Conservation (phyloP, 2,113 vertebrate genomes). For the Tyto alba region DNA sequence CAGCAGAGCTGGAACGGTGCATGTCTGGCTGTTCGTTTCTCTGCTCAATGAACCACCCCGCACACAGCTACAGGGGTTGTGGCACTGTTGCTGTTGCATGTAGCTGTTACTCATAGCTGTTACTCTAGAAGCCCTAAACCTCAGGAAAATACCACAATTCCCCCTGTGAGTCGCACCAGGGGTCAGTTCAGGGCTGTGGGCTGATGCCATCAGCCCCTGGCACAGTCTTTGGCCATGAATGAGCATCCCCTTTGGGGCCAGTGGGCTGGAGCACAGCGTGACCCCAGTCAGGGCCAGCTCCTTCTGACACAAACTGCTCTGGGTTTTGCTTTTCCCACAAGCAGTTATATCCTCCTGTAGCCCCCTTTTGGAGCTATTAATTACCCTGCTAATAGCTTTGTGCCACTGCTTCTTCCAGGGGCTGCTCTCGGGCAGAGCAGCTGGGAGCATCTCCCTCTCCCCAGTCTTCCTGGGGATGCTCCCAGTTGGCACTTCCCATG, state of each 20-base stretch:
- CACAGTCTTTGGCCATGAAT: neutral
- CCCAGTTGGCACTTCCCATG: accelerated
- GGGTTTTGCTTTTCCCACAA: neutral
- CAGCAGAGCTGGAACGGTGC: neutral
- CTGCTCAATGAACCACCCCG: neutral
- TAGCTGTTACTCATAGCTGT: too few species aligned
- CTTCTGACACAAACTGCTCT: neutral
- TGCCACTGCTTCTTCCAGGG: neutral
- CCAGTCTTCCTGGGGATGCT: neutral
- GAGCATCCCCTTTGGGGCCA: accelerated
- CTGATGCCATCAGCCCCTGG: accelerated
- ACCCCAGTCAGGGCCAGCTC: neutral
- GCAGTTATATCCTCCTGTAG: neutral
- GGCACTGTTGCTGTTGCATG: neutral
- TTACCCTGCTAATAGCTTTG: neutral
- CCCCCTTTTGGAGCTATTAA: neutral
- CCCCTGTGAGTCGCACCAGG: accelerated
- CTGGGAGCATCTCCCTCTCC: neutral
- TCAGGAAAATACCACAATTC: neutral
- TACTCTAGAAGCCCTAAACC: neutral
- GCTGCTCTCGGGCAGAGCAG: neutral
- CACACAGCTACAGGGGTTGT: neutral
- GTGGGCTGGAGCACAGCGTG: neutral
- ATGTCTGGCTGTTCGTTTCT: neutral
- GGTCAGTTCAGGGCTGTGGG: neutral